A percentile compares a stretch with the other conserved stretches of the same genome.
Conservation (phyloP, 1,140 invertebrate genomes). For the Philopotamus ludificatus region DNA sequence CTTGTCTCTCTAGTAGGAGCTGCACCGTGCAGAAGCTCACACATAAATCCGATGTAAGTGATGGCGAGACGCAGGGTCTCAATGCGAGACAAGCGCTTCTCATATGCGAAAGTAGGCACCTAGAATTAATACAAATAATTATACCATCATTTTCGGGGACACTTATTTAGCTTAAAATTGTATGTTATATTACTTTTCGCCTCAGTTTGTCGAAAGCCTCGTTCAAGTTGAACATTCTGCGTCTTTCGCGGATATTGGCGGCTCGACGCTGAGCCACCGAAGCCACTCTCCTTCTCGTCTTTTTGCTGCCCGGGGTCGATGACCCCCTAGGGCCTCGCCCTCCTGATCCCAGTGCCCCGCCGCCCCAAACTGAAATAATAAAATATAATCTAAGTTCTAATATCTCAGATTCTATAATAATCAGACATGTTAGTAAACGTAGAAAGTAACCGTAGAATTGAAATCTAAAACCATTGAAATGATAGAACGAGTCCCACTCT, state of each 20-base stretch:
- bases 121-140: constrained; percentile 42
- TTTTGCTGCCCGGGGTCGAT: constrained; percentile 60
- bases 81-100: constrained; percentile 95
- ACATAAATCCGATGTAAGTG: constrained; percentile 97
- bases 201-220: constrained; percentile 94
- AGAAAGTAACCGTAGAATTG: no score
- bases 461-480: no score
- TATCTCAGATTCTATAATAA: no score
- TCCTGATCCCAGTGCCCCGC: constrained; percentile 38
- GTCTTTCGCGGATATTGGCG: constrained; percentile 91
- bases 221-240: constrained; percentile 96
- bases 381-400: no score
- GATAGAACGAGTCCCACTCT: no score
- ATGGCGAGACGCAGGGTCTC: constrained; percentile 96
- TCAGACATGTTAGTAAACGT: no score
- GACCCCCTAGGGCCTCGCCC: constrained; percentile 37
- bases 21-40: constrained; percentile 76
- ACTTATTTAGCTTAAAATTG: constrained; percentile 3
- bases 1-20: constrained; percentile 55
- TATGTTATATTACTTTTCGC: constrained; percentile 64
- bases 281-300: constrained; percentile 82
- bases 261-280: constrained; percentile 87
- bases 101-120: constrained; percentile 98
- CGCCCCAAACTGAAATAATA: constrained; percentile 53
- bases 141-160: no score